These are phyloP conservation scores for Musca domestica DNA, from an alignment of 1,140 invertebrate genomes.

Conservation along the genomic window DNA sequence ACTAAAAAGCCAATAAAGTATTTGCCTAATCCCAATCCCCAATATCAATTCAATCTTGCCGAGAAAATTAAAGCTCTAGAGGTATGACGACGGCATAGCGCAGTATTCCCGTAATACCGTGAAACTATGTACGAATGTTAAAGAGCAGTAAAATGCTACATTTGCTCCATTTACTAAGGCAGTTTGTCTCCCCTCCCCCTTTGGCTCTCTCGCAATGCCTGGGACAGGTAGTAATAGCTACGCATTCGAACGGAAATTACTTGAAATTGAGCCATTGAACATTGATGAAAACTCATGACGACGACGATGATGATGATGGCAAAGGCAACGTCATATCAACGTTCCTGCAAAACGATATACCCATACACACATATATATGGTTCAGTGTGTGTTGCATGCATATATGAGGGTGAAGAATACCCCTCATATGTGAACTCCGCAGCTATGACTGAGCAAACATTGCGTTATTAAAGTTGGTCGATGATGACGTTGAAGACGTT, in stretches of 20 bases:
- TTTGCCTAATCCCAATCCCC: background rate
- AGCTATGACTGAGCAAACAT: background rate
- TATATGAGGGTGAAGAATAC: background rate
- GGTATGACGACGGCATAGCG: too few species aligned
- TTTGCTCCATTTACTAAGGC: constrained; percentile 4
- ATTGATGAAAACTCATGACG: constrained; percentile 12
- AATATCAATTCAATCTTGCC: background rate
- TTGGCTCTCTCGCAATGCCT: background rate
- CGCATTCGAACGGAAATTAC: constrained; percentile 49
- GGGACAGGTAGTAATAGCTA: background rate
- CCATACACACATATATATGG: background rate
- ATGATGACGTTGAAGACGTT: background rate
- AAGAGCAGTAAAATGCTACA: constrained; percentile 21
- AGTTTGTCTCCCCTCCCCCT: background rate
- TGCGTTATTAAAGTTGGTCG: constrained; percentile 6
- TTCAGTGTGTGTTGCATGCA: background rate
- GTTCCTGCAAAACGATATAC: too few species aligned
- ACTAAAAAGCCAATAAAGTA: constrained; percentile 15
- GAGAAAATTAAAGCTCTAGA: too few species aligned
- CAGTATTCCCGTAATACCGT: too few species aligned
- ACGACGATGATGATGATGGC: background rate
- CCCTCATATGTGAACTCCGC: background rate
- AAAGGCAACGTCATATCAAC: too few species aligned
- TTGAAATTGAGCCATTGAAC: constrained; percentile 41
- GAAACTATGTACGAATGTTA: constrained; percentile 4